phyloP scores from a whole-genome alignment of 2,888 invertebrate species.

The Amiota communis region DNA sequence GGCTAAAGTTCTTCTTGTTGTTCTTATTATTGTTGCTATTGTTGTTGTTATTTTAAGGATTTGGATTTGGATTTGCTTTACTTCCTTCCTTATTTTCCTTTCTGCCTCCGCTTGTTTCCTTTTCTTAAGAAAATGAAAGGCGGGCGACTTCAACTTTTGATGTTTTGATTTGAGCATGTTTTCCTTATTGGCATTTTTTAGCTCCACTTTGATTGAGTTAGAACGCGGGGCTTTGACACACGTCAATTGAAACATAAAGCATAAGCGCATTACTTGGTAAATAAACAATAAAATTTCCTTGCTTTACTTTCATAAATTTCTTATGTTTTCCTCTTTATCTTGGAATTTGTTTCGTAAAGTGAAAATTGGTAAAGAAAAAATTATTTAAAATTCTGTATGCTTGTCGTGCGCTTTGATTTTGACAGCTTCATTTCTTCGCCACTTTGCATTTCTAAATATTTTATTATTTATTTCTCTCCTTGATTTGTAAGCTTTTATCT shows the following conservation, averaged over 20 bases:
- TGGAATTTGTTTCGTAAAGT: too few relatives aligned
- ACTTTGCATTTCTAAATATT: too few relatives aligned
- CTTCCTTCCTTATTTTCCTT: background rate
- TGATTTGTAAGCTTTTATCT: too few relatives aligned
- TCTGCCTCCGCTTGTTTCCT: background rate
- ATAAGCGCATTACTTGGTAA: slow-evolving; percentile 32
- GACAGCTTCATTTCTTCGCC: too few relatives aligned
- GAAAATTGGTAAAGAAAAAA: too few relatives aligned
- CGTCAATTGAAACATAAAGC: slow-evolving; percentile 27
- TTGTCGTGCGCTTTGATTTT: too few relatives aligned
- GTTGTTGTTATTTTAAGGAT: slow-evolving; percentile 17
- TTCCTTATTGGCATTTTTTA: slow-evolving; percentile 5
- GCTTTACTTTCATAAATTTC: background rate
- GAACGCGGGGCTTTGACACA: background rate
- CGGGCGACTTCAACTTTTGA: slow-evolving; percentile 14
- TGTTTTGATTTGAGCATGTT: slow-evolving; percentile 19
- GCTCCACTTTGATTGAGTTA: background rate
- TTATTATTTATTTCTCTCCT: too few relatives aligned
- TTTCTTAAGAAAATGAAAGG: too few relatives aligned
- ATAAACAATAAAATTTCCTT: slow-evolving; percentile 29
- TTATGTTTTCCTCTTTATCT: too few relatives aligned
- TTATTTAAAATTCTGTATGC: too few relatives aligned
- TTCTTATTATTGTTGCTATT: background rate
- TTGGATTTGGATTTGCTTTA: slow-evolving; percentile 11
- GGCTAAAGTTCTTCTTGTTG: slow-evolving; percentile 53